phyloP scores from a whole-genome alignment of 2,797 vertebrate genomes.

The Amazonetta brasiliensis region DNA sequence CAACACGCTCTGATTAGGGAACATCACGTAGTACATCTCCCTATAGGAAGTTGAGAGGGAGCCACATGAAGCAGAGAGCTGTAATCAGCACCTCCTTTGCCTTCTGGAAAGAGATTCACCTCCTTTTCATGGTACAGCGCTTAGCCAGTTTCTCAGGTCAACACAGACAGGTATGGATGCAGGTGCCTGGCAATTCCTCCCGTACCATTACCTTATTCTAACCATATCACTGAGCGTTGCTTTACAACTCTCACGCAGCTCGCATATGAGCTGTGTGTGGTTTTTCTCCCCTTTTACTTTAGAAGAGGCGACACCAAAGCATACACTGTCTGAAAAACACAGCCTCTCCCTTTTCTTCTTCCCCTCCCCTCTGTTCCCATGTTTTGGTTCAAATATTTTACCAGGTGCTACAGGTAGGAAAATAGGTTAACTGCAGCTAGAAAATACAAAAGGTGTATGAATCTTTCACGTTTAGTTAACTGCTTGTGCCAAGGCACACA shows the following conservation, averaged over 20 bases:
- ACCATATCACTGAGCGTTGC: neutral
- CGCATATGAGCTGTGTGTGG: neutral
- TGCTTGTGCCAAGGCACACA: neutral
- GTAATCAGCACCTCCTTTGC: neutral
- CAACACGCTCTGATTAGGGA: neutral
- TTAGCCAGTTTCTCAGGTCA: neutral
- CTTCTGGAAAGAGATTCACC: neutral
- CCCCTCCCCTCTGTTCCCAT: neutral
- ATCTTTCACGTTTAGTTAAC: neutral
- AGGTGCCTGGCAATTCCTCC: neutral
- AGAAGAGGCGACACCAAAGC: neutral
- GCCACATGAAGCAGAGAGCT: neutral
- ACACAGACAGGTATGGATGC: neutral
- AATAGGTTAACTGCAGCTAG: neutral
- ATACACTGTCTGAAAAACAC: neutral
- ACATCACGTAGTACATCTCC: neutral
- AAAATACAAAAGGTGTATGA: neutral
- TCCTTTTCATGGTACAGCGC: neutral
- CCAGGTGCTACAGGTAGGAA: neutral
- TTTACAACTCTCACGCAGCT: neutral
- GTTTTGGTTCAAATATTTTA: neutral
- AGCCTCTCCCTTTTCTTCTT: neutral
- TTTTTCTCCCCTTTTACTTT: neutral
- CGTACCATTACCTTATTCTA: neutral
- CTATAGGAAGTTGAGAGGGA: neutral